Evolutionary conservation across 2,797 vertebrate species (phyloP).

Genomic region (Triplophysa bombifrons): DNA sequence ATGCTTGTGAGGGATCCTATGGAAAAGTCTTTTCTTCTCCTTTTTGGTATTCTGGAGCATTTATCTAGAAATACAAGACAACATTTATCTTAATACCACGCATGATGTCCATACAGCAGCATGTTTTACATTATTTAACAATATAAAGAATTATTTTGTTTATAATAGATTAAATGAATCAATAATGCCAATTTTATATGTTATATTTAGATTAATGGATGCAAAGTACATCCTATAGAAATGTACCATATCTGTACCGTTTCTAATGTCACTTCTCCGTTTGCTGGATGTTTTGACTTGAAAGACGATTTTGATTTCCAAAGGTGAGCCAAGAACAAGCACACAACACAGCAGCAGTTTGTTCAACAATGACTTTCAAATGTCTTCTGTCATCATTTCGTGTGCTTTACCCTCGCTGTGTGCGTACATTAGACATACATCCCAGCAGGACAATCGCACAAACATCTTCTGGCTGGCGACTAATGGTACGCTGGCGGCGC

Average conservation of each 20-base stretch:
- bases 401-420: constrained; percentile 14
- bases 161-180: neutral
- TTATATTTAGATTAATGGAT: too few relatives aligned
- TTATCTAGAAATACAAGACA: neutral
- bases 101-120: too few relatives aligned
- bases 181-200: too few relatives aligned
- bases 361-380: constrained; percentile 26
- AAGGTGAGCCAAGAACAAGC: neutral
- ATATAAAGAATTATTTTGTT: neutral
- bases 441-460: constrained; percentile 33
- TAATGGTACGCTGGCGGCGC: constrained; percentile 23
- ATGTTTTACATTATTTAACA: too few relatives aligned
- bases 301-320: neutral
- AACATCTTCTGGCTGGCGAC: constrained; percentile 19
- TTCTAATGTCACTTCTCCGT: neutral
- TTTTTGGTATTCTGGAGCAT: neutral
- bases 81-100: too few relatives aligned
- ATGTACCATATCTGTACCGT: neutral
- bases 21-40: neutral
- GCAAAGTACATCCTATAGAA: neutral
- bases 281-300: neutral
- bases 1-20: constrained; percentile 6
- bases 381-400: constrained; percentile 41
- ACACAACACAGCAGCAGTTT: constrained; percentile 23
- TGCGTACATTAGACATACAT: constrained; percentile 26